Evolutionary conservation across 2,113 vertebrate species (phyloP), one percentile per base, ranked within the genome.

Genomic region (Mionectes macconnelli): DNA sequence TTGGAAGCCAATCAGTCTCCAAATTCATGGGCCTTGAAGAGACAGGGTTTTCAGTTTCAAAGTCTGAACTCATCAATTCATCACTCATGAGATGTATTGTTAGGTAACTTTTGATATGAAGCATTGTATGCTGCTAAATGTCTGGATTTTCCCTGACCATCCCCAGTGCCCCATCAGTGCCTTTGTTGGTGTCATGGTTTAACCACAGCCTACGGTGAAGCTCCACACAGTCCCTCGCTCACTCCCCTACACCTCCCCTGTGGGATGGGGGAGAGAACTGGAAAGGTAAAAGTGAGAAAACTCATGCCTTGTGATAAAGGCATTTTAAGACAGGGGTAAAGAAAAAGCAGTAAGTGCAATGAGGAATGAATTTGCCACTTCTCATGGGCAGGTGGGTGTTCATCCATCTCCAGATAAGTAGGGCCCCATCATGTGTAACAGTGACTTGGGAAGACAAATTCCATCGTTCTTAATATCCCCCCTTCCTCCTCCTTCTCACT

Each of bases 131-230:
- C 44, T 78, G 40, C 31, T 33, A 4, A 20, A 24, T 55, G 14
- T 21, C 69, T 73, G 42, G 35, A 23, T 63, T 68, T 62, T 42
- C 20, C 24, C 21, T 33, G 21, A 49, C 4, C 8, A 22, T 7
- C 0, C 5, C 14, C 40, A 59, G 1, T 4, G 3, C 6, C 8
- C 1, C 35, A 24, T 1, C 31, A 28, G 12, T 31, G 56, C 8
- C 14, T 49, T 40, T 69, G 8, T 16, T 62, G 63, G 21, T 40
- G 40, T 35, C 14, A 13, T 55, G 63, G 12, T 24, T 63, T 70
- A 63, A 70, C 18, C 16, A 6, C 18, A 47, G 16, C 30, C 47
- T 39, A 8, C 14, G 19, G 12, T 22, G 31, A 33, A 42, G 25
- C 25, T 12, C 35, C 47, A 10, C 25, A 55, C 17, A 9, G 23